phyloP scores from a whole-genome alignment of 2,888 invertebrate species.

The Meghimatium bilineatum region DNA sequence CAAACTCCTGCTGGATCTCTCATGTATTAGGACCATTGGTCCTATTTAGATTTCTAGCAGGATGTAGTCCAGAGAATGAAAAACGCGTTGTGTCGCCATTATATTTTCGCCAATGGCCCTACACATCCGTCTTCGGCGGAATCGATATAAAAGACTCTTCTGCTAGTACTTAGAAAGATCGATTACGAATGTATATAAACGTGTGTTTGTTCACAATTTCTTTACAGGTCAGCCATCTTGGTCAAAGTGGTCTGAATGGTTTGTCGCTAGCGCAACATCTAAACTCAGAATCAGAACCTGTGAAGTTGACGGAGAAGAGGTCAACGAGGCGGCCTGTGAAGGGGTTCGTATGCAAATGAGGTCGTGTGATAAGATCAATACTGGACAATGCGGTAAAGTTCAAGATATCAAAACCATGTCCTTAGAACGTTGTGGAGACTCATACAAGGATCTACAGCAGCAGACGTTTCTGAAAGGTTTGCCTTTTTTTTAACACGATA shows the following conservation, averaged over 20 bases:
- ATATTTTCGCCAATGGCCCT: too few relatives aligned
- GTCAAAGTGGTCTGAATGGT: conserved; percentile 44
- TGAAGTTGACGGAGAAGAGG: conserved; percentile 31
- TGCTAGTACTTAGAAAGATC: too few relatives aligned
- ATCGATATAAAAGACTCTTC: too few relatives aligned
- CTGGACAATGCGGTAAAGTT: conserved; percentile 19
- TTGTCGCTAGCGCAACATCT: conserved; percentile 4
- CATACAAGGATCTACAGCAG: neutral
- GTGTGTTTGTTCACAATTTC: too few relatives aligned
- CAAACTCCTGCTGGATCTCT: too few relatives aligned
- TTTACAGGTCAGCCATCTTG: conserved; percentile 25
- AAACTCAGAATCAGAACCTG: conserved; percentile 42
- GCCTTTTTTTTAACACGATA: neutral
- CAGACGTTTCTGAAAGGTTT: conserved; percentile 21
- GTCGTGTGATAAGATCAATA: conserved; percentile 27
- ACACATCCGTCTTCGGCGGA: too few relatives aligned
- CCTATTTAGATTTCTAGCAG: too few relatives aligned
- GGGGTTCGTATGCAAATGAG: conserved; percentile 40
- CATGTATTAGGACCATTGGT: too few relatives aligned
- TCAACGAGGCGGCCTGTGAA: conserved; percentile 30
- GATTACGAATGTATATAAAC: too few relatives aligned
- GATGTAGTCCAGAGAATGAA: too few relatives aligned
- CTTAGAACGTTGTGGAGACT: conserved; percentile 2
- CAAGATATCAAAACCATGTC: conserved; percentile 24
- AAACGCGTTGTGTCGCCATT: too few relatives aligned